phyloP scores from a whole-genome alignment of 2,888 invertebrate genomes.

The Eretmocerus hayati region DNA sequence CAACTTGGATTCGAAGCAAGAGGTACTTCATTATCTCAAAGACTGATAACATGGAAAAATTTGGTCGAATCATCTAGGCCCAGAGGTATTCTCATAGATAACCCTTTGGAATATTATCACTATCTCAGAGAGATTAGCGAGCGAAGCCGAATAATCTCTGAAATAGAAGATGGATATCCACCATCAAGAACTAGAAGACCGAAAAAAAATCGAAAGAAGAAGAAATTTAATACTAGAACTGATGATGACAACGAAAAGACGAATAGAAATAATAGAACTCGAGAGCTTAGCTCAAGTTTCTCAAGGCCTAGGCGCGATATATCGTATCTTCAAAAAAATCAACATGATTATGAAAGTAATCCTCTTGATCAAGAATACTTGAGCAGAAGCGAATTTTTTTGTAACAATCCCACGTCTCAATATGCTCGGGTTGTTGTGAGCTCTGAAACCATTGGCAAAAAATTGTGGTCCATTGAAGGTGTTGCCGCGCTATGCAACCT shows the following conservation, averaged over 20 bases:
- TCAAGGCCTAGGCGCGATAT: no score
- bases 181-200: background rate
- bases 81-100: conserved; percentile 62
- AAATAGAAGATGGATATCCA: background rate
- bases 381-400: conserved; percentile 66
- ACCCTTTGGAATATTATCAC: conserved; percentile 53
- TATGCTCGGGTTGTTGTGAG: conserved; percentile 76
- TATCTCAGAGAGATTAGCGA: conserved; percentile 31
- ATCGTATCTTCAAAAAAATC: no score
- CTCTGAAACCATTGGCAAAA: conserved; percentile 36
- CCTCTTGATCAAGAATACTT: no score
- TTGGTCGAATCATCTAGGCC: conserved; percentile 67
- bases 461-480: conserved; percentile 54
- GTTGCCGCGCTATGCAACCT: conserved; percentile 69
- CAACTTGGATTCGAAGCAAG: conserved; percentile 86
- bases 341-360: no score
- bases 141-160: conserved; percentile 24
- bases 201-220: conserved; percentile 8
- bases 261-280: no score
- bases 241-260: no score
- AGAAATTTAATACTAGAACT: conserved; percentile 6
- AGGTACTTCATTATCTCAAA: conserved; percentile 75
- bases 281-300: no score
- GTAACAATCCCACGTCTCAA: conserved; percentile 62
- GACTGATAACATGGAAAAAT: conserved; percentile 79